A percentile compares a stretch with the other conserved stretches of the same genome.
Evolutionary conservation across 2,888 invertebrate species (phyloP).

Genomic region (Aphodius granarius): DNA sequence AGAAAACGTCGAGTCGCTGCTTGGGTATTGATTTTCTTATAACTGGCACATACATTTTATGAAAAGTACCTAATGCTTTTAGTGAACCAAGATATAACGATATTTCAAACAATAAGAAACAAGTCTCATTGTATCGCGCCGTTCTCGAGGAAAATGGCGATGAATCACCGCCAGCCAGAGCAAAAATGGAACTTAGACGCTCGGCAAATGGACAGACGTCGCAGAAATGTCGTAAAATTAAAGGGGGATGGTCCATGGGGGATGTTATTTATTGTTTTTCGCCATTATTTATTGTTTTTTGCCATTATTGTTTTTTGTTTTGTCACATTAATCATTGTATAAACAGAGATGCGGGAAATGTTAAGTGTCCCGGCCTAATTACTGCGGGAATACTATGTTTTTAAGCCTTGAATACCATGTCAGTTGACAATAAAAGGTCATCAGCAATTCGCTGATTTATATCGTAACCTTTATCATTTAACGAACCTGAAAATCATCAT

Average conservation of each 20-base stretch:
- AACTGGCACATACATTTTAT: slow-evolving; percentile 1
- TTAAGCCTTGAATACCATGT: slow-evolving; percentile 32
- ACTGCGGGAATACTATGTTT: slow-evolving; percentile 27
- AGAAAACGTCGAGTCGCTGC: not conserved
- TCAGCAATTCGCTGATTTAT: slow-evolving; percentile 7
- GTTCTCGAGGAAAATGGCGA: not conserved
- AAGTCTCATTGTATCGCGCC: not conserved
- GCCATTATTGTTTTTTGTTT: not conserved
- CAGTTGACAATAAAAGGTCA: slow-evolving; percentile 24
- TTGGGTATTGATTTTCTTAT: not conserved
- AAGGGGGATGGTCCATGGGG: not conserved
- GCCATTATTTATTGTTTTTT: not conserved
- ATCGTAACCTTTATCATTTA: slow-evolving; percentile 10
- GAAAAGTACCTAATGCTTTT: slow-evolving; percentile 15
- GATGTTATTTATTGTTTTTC: not conserved
- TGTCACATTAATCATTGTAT: slow-evolving; percentile 1
- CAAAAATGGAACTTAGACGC: not conserved
- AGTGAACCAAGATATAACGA: not conserved
- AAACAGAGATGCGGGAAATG: slow-evolving; percentile 28
- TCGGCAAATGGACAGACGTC: not conserved
- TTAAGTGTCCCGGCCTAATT: slow-evolving; percentile 34
- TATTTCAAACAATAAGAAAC: slow-evolving; percentile 10
- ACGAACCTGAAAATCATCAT: slow-evolving; percentile 18
- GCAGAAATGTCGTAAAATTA: not conserved
- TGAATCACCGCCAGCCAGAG: not conserved